Base-by-base conservation (phyloP, 2,113 vertebrate genomes). In the Sapajus apella region DNA sequence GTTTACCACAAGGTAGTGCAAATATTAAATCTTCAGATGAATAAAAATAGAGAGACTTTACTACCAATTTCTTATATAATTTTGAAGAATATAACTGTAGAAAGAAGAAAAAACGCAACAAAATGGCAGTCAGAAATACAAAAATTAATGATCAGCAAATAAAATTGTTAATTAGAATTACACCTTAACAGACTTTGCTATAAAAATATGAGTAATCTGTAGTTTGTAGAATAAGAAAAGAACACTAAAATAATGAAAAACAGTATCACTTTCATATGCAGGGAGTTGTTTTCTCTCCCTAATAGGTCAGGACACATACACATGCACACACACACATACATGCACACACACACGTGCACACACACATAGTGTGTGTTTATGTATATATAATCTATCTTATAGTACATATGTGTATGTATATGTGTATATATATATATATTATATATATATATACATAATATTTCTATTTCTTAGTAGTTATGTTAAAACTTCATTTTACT, bases 241-340 rank as follows among this genome's bases (percentile, higher is more conserved):
- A 61, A 75, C 81, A 68, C 12, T 58, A 84, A 70, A 92, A 35
- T 84, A 92, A n/a, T 56, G 43, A 64, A 82, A 92, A 94, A 77
- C 3, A 47, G 12, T 47, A 87, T 20, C 2, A 66, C 66, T 3
- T 25, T 72, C 73, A 37, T 88, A 85, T 20, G 55, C 6, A 91
- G 18, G 9, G 58, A 93, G 13, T 88, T 73, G 30, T 68, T 4
- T 52, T 52, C 8, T 70, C 16, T 56, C 30, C 2, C 23, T 88
- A 17, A 21, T 70, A 58, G 56, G 4, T 77, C 35, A 92, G 43
- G 88, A 70, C 8, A 80, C 37, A 35, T 27, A 66, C 30, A 66
- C 13, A n/a, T 20, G n/a, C 3, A 87, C 2, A 32, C 32, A 27
- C 12, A 90, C 1, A 66, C 21, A 56, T 2, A 9, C 43, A 64